Base-by-base conservation (phyloP, 2,797 vertebrate species). In the Melanotaenia pygmaea region DNA sequence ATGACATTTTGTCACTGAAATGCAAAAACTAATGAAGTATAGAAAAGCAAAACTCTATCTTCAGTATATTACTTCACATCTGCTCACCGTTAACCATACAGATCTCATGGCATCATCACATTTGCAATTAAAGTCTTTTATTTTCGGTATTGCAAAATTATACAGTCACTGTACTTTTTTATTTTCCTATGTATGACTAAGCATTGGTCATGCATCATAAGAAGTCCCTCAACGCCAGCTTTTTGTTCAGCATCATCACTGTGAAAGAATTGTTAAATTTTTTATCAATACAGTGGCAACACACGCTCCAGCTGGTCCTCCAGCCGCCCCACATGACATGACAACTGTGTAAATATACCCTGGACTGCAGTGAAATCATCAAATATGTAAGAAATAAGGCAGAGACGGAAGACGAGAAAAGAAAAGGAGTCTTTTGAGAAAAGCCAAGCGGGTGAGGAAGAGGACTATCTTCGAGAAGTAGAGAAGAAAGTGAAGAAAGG, bases 351-450 rank as follows among this genome's bases (percentile, higher is more conserved):
- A 66, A 87, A 82, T 82, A 86, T 84, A 86, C 75, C 74, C 73
- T n/a, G 77, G 76, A 79, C 51, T 0, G 54, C 61, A 59, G 66
- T 20, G 57, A 70, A 68, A 54, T 85, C 87, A 91, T 91, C 56
- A 92, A 93, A 91, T 91, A 92, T 91, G 82, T 74, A 92, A 80
- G 79, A 35, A 50, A 60, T 38, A 12, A 38, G 9, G 18, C 9
- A 0, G 37, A 45, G 77, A 63, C 10, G 30, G 60, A 66, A 59
- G 37, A 58, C 0, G 2, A 64, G 58, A 72, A 28, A 67, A 37
- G 47, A 63, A 64, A 37, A 24, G 1, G 37, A 64, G 45, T 62
- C 40, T 64, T 54, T 60, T 61, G 67, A 70, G 61, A 67, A 38
- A 60, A 47, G 45, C 7, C 45, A 20, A 47, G 45, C 20, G 45